phyloP scores from a whole-genome alignment of 2,797 vertebrate species.

The Thalassophryne amazonica region DNA sequence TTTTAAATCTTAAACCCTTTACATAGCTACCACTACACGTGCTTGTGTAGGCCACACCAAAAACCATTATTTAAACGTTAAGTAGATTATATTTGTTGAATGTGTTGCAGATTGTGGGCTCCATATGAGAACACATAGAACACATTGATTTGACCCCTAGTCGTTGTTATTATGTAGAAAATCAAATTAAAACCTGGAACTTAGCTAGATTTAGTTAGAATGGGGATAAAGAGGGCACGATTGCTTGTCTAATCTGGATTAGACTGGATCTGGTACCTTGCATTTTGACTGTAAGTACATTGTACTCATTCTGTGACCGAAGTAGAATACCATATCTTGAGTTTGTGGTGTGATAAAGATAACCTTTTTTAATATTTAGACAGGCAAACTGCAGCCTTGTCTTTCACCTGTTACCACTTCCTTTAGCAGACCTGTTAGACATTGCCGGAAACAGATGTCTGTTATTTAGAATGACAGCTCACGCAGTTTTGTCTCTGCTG shows the following conservation, averaged over 20 bases:
- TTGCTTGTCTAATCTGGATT: conserved; percentile 63
- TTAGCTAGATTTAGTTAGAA: conserved; percentile 17
- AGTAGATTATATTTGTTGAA: neutral
- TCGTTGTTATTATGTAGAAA: conserved; percentile 25
- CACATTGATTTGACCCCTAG: too few relatives aligned
- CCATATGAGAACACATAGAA: too few relatives aligned
- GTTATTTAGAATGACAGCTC: conserved; percentile 1
- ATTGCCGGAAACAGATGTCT: conserved; percentile 9
- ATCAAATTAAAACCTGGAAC: conserved; percentile 14
- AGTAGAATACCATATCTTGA: neutral
- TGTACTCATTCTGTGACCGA: conserved; percentile 14
- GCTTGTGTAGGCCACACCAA: neutral
- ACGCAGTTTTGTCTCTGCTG: neutral
- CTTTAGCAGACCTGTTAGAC: conserved; percentile 16
- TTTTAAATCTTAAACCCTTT: neutral
- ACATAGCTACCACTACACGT: neutral
- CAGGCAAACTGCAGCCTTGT: neutral
- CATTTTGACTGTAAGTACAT: conserved; percentile 38
- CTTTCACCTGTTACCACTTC: conserved; percentile 50
- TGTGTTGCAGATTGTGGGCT: neutral
- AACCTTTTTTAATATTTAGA: neutral
- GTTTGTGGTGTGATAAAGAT: neutral
- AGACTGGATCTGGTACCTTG: conserved; percentile 43
- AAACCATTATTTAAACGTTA: neutral
- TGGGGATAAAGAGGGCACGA: conserved; percentile 22